A percentile compares a stretch with the other conserved stretches of the same genome.
phyloP scores from a whole-genome alignment of 2,797 vertebrate species.

The Sparidentex hasta region DNA sequence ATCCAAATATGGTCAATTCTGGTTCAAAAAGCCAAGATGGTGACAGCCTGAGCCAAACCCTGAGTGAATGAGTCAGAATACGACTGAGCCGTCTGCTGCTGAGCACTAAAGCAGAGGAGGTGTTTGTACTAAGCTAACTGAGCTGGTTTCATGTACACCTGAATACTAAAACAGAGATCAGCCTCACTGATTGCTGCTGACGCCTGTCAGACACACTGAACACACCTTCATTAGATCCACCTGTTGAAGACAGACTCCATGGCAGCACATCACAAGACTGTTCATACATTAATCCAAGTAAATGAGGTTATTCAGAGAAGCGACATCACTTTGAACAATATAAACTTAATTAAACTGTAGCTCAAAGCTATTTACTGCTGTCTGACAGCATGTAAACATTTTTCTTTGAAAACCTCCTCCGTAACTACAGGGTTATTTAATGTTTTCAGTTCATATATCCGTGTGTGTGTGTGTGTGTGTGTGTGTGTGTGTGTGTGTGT shows the following conservation, averaged over 20 bases:
- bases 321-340: not conserved
- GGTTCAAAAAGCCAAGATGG: too few species aligned
- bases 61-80: too few species aligned
- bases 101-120: too few species aligned
- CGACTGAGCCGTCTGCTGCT: too few species aligned
- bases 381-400: not conserved
- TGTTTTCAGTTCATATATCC: not conserved
- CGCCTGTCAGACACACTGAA: too few species aligned
- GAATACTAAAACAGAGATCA: too few species aligned
- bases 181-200: too few species aligned
- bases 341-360: constrained; percentile 24
- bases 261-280: not conserved
- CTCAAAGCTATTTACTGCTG: constrained; percentile 21
- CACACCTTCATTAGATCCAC: too few species aligned
- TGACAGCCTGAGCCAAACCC: too few species aligned
- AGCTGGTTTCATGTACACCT: not conserved
- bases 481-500: not conserved
- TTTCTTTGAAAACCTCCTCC: not conserved
- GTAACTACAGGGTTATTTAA: not conserved
- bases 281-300: constrained; percentile 8
- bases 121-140: not conserved
- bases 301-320: constrained; percentile 23
- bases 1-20: too few species aligned
- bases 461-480: not conserved
- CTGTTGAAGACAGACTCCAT: too few species aligned